Evolutionary conservation across 1,140 invertebrate species (phyloP).

Genomic region (Pseudomyrmex sp.): DNA sequence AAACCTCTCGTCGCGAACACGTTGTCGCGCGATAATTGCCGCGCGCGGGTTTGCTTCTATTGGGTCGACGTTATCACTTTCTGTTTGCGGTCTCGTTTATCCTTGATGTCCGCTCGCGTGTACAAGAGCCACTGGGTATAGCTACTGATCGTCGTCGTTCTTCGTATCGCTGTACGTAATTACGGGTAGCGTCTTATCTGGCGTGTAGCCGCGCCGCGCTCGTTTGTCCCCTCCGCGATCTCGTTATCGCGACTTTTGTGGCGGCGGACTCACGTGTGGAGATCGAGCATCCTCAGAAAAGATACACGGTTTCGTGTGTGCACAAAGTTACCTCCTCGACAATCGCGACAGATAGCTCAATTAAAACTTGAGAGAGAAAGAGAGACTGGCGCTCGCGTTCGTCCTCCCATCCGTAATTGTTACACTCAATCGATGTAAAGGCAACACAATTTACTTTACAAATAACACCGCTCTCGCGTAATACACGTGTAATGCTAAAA

Average conservation of each 20-base stretch:
- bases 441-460: too few relatives aligned
- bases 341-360: not conserved
- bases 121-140: not conserved
- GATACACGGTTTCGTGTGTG: not conserved
- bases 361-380: not conserved
- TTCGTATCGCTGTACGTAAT: conserved; percentile 64
- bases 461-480: not conserved
- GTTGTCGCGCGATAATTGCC: conserved; percentile 36
- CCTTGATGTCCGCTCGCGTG: conserved; percentile 28
- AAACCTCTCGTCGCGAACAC: conserved; percentile 23
- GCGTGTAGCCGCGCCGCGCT: not conserved
- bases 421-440: too few relatives aligned
- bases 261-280: not conserved
- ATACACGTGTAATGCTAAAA: conserved; percentile 25
- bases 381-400: too few relatives aligned
- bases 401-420: too few relatives aligned
- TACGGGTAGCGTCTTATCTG: conserved; percentile 52
- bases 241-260: conserved; percentile 34
- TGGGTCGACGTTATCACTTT: conserved; percentile 19
- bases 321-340: not conserved
- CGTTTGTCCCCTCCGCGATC: conserved; percentile 41
- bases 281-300: not conserved
- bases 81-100: conserved; percentile 22
- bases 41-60: conserved; percentile 17
- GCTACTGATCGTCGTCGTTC: conserved; percentile 5